These are phyloP conservation scores for Ips nitidus DNA, from an alignment of 1,140 invertebrate species.

Conservation along the genomic window DNA sequence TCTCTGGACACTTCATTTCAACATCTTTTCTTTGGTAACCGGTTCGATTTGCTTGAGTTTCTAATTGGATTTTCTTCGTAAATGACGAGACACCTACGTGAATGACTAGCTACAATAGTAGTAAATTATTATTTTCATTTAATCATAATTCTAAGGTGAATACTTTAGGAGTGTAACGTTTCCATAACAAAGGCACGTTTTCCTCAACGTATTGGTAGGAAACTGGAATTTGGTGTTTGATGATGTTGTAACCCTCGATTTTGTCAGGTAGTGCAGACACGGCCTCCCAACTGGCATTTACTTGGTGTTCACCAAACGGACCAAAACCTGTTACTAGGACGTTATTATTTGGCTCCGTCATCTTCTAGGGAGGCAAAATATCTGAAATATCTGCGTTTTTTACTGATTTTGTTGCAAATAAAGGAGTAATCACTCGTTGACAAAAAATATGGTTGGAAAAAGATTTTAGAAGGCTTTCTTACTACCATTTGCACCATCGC, in stretches of 20 bases:
- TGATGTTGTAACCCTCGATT: constrained; percentile 58
- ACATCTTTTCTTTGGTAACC: constrained; percentile 59
- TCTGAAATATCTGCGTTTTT: not conserved
- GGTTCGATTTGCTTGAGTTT: constrained; percentile 58
- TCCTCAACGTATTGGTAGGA: constrained; percentile 64
- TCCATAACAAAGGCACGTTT: constrained; percentile 65
- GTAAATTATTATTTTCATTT: not conserved
- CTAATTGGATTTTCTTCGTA: constrained; percentile 60
- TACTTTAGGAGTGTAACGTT: constrained; percentile 65
- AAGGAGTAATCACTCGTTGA: not conserved
- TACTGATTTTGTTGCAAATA: not conserved
- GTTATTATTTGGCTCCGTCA: constrained; percentile 10
- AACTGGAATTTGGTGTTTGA: constrained; percentile 66
- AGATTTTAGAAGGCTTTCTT: too few relatives aligned
- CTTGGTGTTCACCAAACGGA: constrained; percentile 65
- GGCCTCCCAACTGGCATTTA: constrained; percentile 79
- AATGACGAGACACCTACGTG: constrained; percentile 65
- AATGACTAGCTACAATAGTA: constrained; percentile 59
- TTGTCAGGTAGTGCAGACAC: constrained; percentile 63
- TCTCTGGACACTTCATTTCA: constrained; percentile 47
- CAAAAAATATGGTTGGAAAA: too few relatives aligned
- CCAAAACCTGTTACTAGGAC: constrained; percentile 73
- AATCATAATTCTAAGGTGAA: too few relatives aligned
- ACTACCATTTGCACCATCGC: too few relatives aligned
- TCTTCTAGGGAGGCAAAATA: constrained; percentile 6